Base-by-base conservation (phyloP, 2,888 invertebrate species). In the Pocota personata region DNA sequence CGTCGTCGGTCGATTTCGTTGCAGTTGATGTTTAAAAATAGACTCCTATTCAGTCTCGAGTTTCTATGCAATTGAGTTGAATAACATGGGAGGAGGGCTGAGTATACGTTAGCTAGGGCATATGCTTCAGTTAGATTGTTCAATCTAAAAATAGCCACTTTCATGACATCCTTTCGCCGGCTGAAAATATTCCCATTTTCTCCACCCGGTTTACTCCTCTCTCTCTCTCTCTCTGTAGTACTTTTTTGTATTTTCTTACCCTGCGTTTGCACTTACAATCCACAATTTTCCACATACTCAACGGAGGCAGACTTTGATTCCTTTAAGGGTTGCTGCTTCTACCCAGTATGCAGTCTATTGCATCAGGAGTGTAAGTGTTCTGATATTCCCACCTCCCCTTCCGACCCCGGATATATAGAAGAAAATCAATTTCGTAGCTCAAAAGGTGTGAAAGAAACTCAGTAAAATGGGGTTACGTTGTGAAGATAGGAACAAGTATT, bases 11-110 rank as follows among this genome's bases (percentile, higher is more conserved):
- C 27, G 48, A 46, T 60, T 55, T 67, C 55, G 52, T 37, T 27
- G 43, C 19, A 66, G 62, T 57, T 30, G 82, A 58, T 48, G 40
- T 77, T 66, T 82, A 82, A 82, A 82, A 82, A 82, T 82, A 82
- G 77, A 67, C 24, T 60, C 24, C 35, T 52, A 77, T 66, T 67
- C 72, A 72, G 76, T 71, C 57, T 71, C 58, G 27, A 64, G 69
- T 62, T 48, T n/a, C 46, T 50, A 58, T 64, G 43, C 48, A 69
- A 76, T 50, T 62, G 43, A 64, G 76, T 48, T 76, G 32, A 19
- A 14, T 40, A 37, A 12, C 62, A 35, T 43, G 10, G 16, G 8
- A 3, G 8, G 46, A 6, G 14, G 3, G 27, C 12, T 4, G 40
- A 14, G 12, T 32, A 30, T 32, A 27, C 40, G 32, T 24, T 6